Evolutionary conservation across 1,140 invertebrate genomes (phyloP).

Genomic region (Diachasmimorpha longicaudata): DNA sequence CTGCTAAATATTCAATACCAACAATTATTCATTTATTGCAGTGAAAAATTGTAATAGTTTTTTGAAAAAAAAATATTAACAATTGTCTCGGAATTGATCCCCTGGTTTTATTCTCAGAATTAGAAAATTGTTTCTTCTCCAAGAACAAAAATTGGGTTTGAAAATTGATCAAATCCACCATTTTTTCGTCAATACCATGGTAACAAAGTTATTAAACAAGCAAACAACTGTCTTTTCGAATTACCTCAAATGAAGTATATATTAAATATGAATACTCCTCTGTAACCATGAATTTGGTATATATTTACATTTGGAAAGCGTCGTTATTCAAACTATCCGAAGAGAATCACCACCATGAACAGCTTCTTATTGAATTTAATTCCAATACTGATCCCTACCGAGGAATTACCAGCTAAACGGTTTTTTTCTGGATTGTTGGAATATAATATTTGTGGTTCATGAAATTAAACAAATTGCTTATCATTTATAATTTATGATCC

Average conservation of each 20-base stretch:
- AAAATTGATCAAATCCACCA: not conserved
- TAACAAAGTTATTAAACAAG: not conserved
- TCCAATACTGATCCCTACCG: not conserved
- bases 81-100: not conserved
- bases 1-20: too few species aligned
- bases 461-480: not conserved
- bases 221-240: not conserved
- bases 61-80: not conserved
- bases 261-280: not conserved
- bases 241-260: not conserved
- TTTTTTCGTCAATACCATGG: not conserved
- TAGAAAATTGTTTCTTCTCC: too few species aligned
- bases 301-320: not conserved
- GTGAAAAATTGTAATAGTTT: not conserved
- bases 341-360: not conserved
- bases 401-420: not conserved
- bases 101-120: too few species aligned
- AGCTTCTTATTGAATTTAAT: not conserved
- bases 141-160: not conserved
- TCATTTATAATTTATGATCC: not conserved
- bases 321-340: not conserved
- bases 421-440: too few species aligned
- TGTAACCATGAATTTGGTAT: not conserved
- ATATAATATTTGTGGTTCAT: too few species aligned
- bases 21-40: not conserved